Percentiles rank a stretch among this genome's conserved stretches.
Conservation (phyloP, 1,140 invertebrate genomes). For the Drosophila arawakana region DNA sequence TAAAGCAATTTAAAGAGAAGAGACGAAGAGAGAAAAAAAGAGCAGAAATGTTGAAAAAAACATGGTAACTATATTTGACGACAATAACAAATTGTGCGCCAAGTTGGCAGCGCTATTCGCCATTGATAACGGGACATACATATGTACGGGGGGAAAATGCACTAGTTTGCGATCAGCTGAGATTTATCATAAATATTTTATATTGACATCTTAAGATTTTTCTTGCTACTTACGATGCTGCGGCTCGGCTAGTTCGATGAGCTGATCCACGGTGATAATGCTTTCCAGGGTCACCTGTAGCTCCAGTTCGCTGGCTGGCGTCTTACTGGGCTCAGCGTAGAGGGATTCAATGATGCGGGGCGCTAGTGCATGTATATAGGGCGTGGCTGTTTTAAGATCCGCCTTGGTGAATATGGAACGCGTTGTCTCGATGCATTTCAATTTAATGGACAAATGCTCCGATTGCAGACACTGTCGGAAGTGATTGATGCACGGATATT, state of each 20-base stretch:
- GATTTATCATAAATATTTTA: not conserved
- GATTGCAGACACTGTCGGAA: constrained; percentile 95
- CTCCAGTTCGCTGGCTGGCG: constrained; percentile 87
- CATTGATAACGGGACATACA: constrained; percentile 15
- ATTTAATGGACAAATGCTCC: constrained; percentile 86
- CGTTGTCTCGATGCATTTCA: constrained; percentile 92
- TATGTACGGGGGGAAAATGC: constrained; percentile 21
- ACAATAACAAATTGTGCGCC: constrained; percentile 32
- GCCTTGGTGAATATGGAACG: constrained; percentile 90
- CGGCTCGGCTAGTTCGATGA: constrained; percentile 90
- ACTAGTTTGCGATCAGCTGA: constrained; percentile 18
- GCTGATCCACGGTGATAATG: constrained; percentile 89
- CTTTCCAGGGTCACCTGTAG: constrained; percentile 89
- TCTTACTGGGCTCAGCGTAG: constrained; percentile 87
- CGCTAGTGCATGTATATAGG: constrained; percentile 93
- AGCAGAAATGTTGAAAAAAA: constrained; percentile 52
- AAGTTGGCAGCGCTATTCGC: constrained; percentile 31
- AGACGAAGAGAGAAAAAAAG: constrained; percentile 67
- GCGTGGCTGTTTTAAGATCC: constrained; percentile 89
- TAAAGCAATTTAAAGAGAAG: constrained; percentile 64
- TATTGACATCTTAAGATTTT: not conserved
- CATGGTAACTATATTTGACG: constrained; percentile 25
- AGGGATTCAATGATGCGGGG: constrained; percentile 90
- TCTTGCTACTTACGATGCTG: constrained; percentile 89
- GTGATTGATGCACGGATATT: constrained; percentile 97